A percentile compares a stretch with the other conserved stretches of the same genome.
Evolutionary conservation across 2,888 invertebrate genomes (phyloP).

Genomic region (Drosophila rellima): DNA sequence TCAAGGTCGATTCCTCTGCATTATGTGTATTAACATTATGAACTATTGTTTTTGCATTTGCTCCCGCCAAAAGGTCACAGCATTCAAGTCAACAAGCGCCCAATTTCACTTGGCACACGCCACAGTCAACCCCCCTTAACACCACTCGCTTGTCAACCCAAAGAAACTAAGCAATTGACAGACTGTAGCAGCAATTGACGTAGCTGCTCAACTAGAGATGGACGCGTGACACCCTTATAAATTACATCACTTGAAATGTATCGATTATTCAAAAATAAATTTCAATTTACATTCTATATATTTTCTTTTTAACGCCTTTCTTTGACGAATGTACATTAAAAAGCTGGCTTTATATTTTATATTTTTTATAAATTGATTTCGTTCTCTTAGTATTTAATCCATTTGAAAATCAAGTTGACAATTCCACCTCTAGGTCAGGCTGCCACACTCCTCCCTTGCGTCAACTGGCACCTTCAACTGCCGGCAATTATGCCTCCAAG

Average conservation of each 20-base stretch:
- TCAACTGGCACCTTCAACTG: constrained; percentile 54
- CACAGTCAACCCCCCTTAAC: constrained; percentile 22
- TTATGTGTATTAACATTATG: constrained; percentile 22
- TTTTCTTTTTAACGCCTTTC: constrained; percentile 1
- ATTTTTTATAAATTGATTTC: background rate
- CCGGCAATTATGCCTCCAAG: constrained; percentile 57
- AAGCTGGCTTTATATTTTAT: background rate
- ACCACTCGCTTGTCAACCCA: constrained; percentile 1
- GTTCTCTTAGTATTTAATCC: background rate
- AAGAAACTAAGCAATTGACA: constrained; percentile 42
- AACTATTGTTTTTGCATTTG: constrained; percentile 30
- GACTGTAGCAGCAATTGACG: constrained; percentile 47
- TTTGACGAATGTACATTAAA: no score
- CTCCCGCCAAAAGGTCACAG: constrained; percentile 51
- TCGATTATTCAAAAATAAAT: no score
- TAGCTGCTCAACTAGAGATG: constrained; percentile 31
- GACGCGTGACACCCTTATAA: constrained; percentile 11
- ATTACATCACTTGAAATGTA: background rate
- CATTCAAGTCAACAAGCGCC: constrained; percentile 48
- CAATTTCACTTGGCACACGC: constrained; percentile 65
- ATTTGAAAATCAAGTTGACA: background rate
- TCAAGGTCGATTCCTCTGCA: constrained; percentile 52
- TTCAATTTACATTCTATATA: no score
- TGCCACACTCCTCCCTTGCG: constrained; percentile 10
- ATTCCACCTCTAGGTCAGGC: constrained; percentile 14